Evolutionary conservation across 2,797 vertebrate genomes (phyloP).

Genomic region (Tiaroga cobitis): DNA sequence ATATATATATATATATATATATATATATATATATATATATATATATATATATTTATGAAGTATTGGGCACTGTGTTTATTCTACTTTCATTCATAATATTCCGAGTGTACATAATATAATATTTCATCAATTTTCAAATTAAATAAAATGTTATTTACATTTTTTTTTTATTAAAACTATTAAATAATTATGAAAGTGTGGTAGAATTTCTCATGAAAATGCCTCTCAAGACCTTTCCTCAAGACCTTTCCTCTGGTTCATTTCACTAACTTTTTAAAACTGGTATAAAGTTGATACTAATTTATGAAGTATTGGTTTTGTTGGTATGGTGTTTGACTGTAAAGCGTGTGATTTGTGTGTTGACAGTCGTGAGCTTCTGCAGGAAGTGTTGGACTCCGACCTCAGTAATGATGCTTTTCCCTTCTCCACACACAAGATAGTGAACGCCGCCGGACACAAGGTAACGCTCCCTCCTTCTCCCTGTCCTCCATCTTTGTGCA

Average conservation of each 20-base stretch:
- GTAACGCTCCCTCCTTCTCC: conserved; percentile 68
- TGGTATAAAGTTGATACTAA: neutral
- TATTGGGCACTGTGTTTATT: no score
- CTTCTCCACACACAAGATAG: conserved; percentile 91
- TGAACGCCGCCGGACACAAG: conserved; percentile 82
- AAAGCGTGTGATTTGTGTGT: conserved; percentile 7
- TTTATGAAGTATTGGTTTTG: neutral
- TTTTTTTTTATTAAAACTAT: no score
- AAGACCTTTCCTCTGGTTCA: neutral
- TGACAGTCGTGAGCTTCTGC: conserved; percentile 84
- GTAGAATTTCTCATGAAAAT: neutral
- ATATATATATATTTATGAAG: no score
- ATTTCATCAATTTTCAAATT: no score
- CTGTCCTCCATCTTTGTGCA: neutral
- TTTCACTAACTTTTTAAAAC: neutral
- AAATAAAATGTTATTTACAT: no score
- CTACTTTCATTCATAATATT: no score
- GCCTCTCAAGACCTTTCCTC: neutral
- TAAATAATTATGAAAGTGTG: neutral
- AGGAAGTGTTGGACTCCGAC: conserved; percentile 88
- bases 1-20: no score
- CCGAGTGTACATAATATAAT: no score
- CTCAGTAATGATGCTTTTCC: conserved; percentile 91
- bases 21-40: no score
- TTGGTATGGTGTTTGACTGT: neutral